Evolutionary conservation across 1,140 invertebrate species (phyloP).

Genomic region (Lutraria rhynchaena): DNA sequence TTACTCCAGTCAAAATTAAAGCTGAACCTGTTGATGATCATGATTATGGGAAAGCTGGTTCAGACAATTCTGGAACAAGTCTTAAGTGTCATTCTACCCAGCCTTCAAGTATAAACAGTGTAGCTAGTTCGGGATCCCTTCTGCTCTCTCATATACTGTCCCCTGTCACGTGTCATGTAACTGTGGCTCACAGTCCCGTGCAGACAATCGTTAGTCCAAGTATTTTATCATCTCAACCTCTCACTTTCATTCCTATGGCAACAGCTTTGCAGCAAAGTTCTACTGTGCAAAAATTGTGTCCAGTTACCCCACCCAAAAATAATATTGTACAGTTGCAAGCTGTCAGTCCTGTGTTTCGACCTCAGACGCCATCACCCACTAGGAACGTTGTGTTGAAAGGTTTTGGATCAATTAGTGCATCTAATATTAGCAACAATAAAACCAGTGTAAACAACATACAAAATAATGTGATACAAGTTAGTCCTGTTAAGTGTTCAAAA

Average conservation of each 20-base stretch:
- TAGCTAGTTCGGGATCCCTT: background rate
- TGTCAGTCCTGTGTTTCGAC: slow-evolving; percentile 5
- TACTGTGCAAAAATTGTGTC: slow-evolving; percentile 1
- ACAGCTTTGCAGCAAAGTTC: background rate
- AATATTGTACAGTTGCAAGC: slow-evolving; percentile 9
- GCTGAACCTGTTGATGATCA: slow-evolving; percentile 49
- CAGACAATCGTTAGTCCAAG: slow-evolving; percentile 29
- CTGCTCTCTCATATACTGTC: background rate
- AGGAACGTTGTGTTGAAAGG: slow-evolving; percentile 59
- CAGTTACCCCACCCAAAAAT: slow-evolving; percentile 44
- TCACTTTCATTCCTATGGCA: slow-evolving; percentile 44
- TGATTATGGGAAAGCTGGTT: slow-evolving; percentile 43
- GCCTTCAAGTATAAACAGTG: background rate
- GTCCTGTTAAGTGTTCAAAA: slow-evolving; percentile 34
- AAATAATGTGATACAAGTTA: slow-evolving; percentile 30
- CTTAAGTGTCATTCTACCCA: slow-evolving; percentile 1
- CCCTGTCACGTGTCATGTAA: background rate
- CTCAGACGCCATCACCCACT: background rate
- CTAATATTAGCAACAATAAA: slow-evolving; percentile 23
- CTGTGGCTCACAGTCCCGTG: background rate
- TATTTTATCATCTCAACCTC: slow-evolving; percentile 33
- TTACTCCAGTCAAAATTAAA: slow-evolving; percentile 23
- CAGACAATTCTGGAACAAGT: background rate
- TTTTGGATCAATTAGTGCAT: slow-evolving; percentile 55
- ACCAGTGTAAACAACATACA: background rate